Base-by-base conservation (phyloP, 2,888 invertebrate species). In the Apamea crenata region DNA sequence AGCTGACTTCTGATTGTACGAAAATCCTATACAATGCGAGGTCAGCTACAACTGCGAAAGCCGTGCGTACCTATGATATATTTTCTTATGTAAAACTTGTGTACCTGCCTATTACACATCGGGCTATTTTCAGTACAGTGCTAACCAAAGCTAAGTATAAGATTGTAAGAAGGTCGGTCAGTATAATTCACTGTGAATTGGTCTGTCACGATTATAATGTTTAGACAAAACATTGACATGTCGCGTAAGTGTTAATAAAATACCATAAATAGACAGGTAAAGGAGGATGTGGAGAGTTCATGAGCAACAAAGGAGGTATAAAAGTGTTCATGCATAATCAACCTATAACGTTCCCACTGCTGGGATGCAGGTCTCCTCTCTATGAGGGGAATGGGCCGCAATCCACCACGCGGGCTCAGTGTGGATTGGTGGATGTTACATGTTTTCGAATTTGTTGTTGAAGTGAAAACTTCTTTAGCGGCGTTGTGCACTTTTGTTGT, bases 161-260 rank as follows among this genome's bases (percentile, higher is more conserved):
- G 10, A 86, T 69, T 76, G 63, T 70, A 59, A 25, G 84, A 90
- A 91, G 92, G 91, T 86, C 87, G 70, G 16, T 10, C 36, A 12
- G 72, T 71, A 85, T 86, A 74, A 89, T 88, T 85, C 87, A 80
- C 74, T 84, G 91, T 88, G 79, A 94, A 94, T 92, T 91, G 80
- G 76, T 78, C 77, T 79, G 91, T 93, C 94, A 94, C 93, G 94
- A 92, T 63, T 77, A 74, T 74, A 74, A 77, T 86, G 84, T 83
- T 84, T 78, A 69, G 40, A 85, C 80, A 88, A 85, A 80, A 87
- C 81, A 85, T 85, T 77, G 70, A 83, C 78, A 76, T 88, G 70
- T 78, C 80, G 83, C 80, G 53, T 77, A 85, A 74, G 79, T 86
- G 88, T 82, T 91, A 91, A 90, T 84, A 78, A 82, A 85, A 78